Base-by-base conservation (phyloP, 2,888 invertebrate genomes). In the Stomorhina lunata region DNA sequence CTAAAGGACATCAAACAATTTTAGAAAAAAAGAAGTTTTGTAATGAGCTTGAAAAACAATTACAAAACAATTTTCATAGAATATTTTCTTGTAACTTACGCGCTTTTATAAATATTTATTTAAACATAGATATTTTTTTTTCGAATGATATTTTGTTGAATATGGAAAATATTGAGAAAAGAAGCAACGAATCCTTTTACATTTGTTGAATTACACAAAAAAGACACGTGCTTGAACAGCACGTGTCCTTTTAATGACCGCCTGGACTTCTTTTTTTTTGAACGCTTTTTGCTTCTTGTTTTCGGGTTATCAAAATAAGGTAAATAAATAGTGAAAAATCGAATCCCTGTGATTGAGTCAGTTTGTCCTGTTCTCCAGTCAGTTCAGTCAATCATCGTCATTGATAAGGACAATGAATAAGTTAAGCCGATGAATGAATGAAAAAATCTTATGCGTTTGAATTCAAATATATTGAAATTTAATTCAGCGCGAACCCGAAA, bases 231-330 rank as follows among this genome's bases (percentile, higher is more conserved):
- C 87, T 88, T 86, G 29, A 84, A 85, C 37, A 78, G 68, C 90
- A 90, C 90, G 90, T 90, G 90, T 88, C 90, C 87, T 89, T 89
- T 90, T 90, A 90, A 90, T 90, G 90, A 90, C 90, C 90, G 79
- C 82, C 63, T 82, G 75, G 82, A 82, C 75, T 79, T 76, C 37
- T 73, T 73, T 61, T 53, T 53, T 53, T 40, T 61, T 55, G 20
- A 32, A 53, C 34, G 32, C 10, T n/a, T 25, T 59, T 59, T 68
- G 80, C 65, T 76, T 80, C 78, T 81, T 84, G 83, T 83, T 84
- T 79, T 66, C 81, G 84, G 81, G 83, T 55, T 50, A 27, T 32
- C 20, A 63, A 65, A 69, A 53, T 27, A 66, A 77, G 77, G 77
- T 68, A 81, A 81, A 78, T 69, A 68, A 37, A 43, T 48, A 68